Evolutionary conservation across 1,140 invertebrate genomes (phyloP).

Genomic region (Heliconius hermathena): DNA sequence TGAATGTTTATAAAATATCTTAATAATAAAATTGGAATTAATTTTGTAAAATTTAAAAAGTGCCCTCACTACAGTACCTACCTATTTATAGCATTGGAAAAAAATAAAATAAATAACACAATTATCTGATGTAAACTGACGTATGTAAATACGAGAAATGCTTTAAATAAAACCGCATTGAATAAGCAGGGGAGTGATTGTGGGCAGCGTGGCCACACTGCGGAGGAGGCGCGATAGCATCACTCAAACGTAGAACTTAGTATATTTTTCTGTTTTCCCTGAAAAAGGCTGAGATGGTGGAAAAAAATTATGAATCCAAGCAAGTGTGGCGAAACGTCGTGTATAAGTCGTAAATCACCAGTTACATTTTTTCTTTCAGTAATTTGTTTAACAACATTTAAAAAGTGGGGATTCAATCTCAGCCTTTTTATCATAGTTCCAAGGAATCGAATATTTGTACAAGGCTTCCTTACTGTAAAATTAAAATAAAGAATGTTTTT

Average conservation of each 20-base stretch:
- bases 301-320: constrained; percentile 18
- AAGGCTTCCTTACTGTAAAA: background rate
- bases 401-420: no score
- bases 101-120: no score
- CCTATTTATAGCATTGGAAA: no score
- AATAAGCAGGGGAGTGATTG: constrained; percentile 5
- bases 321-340: constrained; percentile 13
- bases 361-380: background rate
- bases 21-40: no score
- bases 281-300: background rate
- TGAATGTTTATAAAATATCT: no score
- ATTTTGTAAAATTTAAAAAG: no score
- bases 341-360: constrained; percentile 21
- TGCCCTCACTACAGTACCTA: no score
- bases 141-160: no score
- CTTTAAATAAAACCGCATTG: constrained; percentile 19
- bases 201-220: background rate
- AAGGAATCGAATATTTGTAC: background rate
- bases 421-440: background rate
- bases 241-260: constrained; percentile 15
- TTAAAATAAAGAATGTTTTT: background rate
- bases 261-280: constrained; percentile 4
- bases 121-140: no score
- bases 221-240: constrained; percentile 5
- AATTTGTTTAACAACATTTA: no score